These are phyloP conservation scores for Thamnophis sirtalis DNA, from an alignment of 2,113 vertebrate genomes.

Conservation along the genomic window DNA sequence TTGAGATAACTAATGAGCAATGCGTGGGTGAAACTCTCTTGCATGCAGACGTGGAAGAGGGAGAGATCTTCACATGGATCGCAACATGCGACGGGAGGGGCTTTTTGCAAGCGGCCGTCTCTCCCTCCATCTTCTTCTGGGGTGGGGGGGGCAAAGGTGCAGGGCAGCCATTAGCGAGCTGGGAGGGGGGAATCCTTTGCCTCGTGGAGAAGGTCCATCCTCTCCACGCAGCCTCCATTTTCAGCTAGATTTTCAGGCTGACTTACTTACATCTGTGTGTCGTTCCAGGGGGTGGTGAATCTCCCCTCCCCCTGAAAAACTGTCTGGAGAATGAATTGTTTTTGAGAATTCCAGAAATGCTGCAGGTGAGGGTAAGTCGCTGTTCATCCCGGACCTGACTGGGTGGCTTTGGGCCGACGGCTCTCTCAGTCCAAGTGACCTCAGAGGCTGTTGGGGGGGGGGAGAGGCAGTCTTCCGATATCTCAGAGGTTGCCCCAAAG, in stretches of 20 bases:
- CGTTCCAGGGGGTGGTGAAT: background rate
- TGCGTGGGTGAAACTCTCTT: constrained; percentile 59
- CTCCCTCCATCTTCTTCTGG: fast-evolving
- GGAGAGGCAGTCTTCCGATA: background rate
- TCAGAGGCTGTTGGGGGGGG: background rate
- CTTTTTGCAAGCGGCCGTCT: background rate
- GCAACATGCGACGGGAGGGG: constrained; percentile 5
- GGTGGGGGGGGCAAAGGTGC: fast-evolving
- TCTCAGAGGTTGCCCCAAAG: background rate
- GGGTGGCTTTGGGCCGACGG: background rate
- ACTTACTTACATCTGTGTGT: background rate
- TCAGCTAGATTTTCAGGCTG: background rate
- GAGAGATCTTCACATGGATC: constrained; percentile 23
- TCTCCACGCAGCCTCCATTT: background rate
- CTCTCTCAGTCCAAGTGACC: background rate
- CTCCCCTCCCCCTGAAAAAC: too few relatives aligned
- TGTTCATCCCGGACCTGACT: background rate
- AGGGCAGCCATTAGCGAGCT: fast-evolving
- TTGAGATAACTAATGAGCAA: constrained; percentile 47
- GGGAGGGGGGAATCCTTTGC: background rate
- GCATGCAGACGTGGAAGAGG: constrained; percentile 8
- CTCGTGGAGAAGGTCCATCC: background rate
- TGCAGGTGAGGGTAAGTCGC: background rate
- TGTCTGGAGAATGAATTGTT: background rate
- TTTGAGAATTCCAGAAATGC: background rate